Evolutionary conservation across 2,888 invertebrate species (phyloP).

Genomic region (Acleris literana): DNA sequence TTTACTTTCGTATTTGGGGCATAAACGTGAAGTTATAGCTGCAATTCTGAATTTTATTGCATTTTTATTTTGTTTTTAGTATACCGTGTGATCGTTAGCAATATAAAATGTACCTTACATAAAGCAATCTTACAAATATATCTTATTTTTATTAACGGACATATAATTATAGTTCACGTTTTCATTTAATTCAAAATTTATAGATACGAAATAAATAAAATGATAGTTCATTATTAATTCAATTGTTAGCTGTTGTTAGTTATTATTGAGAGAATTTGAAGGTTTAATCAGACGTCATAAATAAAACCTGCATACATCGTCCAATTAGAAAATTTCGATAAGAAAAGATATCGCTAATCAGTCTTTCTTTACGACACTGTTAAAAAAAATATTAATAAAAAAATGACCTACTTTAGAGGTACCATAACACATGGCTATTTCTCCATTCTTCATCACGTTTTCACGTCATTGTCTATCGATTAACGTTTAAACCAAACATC

Average conservation of each 20-base stretch:
- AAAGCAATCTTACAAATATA: slow-evolving; percentile 10
- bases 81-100: slow-evolving; percentile 11
- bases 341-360: no score
- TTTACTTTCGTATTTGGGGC: slow-evolving; percentile 30
- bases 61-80: slow-evolving; percentile 25
- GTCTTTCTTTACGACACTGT: background rate
- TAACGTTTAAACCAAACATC: slow-evolving; percentile 33
- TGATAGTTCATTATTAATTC: no score
- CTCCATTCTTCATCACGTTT: slow-evolving; percentile 12
- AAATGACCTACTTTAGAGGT: background rate
- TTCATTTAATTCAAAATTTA: background rate
- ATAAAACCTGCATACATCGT: no score
- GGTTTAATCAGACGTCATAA: no score
- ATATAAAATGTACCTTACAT: slow-evolving; percentile 17
- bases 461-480: slow-evolving; percentile 27
- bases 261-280: no score
- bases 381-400: background rate
- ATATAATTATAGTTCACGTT: background rate
- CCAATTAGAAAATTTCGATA: no score
- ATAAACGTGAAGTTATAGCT: slow-evolving; percentile 25
- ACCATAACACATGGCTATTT: slow-evolving; percentile 5
- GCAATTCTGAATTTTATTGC: slow-evolving; percentile 25
- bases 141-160: background rate
- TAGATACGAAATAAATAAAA: no score
- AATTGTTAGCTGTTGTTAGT: no score